Conservation (phyloP, 2,113 vertebrate species). For the Tursiops truncatus region DNA sequence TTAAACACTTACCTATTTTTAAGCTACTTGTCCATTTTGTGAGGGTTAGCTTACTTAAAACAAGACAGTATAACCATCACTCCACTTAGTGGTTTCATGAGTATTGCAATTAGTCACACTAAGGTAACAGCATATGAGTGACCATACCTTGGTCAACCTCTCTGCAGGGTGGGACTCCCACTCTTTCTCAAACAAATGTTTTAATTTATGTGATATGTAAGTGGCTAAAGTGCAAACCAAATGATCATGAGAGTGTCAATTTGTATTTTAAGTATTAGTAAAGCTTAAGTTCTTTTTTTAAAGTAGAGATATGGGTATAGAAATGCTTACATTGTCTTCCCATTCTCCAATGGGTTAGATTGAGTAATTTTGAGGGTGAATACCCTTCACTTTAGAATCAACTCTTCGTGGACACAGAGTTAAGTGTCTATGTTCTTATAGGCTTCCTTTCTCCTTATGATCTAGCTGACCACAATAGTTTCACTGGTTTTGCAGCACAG, state of each 20-base stretch:
- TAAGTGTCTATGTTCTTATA: neutral
- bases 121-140: neutral
- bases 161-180: neutral
- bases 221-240: neutral
- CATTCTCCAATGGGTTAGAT: neutral
- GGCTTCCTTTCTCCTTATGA: neutral
- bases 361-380: neutral
- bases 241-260: neutral
- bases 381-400: neutral
- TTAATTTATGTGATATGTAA: neutral
- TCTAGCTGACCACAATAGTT: neutral
- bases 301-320: neutral
- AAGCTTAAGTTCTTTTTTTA: neutral
- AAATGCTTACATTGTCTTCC: neutral
- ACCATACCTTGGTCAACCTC: neutral
- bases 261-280: neutral
- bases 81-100: neutral
- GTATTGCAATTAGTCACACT: neutral
- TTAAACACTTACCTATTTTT: neutral
- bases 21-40: neutral
- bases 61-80: neutral
- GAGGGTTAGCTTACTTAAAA: slow-evolving; percentile 41
- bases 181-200: neutral
- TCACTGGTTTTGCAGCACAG: neutral
- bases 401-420: neutral